These are phyloP conservation scores for Stegostoma tigrinum DNA, from an alignment of 2,113 vertebrate genomes.

Conservation along the genomic window DNA sequence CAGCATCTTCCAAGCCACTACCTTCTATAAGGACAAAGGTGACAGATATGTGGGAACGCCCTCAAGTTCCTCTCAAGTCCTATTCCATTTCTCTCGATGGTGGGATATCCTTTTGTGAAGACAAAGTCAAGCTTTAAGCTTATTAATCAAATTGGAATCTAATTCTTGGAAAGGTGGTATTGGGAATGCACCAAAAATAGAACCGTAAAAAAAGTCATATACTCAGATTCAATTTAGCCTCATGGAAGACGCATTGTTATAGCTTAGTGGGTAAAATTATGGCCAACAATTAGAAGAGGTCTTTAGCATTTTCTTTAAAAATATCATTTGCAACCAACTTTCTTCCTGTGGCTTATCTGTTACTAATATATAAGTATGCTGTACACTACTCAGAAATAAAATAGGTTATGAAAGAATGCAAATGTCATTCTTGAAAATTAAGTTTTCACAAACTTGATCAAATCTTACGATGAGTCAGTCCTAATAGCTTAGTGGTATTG, in stretches of 20 bases:
- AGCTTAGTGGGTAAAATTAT: background rate
- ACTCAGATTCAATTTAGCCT: background rate
- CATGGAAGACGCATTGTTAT: background rate
- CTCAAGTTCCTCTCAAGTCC: too few species aligned
- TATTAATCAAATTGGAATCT: background rate
- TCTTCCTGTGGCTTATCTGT: background rate
- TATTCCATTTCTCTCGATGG: background rate
- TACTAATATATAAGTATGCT: background rate
- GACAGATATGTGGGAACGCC: too few species aligned
- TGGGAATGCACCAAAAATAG: too few species aligned
- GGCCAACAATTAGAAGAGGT: background rate
- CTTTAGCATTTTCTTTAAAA: background rate
- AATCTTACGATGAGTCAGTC: background rate
- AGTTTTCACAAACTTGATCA: background rate
- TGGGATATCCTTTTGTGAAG: background rate
- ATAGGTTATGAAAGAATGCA: background rate
- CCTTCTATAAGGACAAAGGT: too few species aligned
- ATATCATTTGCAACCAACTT: background rate
- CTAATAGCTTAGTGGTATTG: background rate
- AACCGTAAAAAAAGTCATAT: background rate
- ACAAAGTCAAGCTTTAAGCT: background rate
- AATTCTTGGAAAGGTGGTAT: background rate
- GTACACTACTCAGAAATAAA: background rate
- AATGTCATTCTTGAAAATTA: background rate
- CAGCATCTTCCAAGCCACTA: too few species aligned